A percentile compares a stretch with the other conserved stretches of the same genome.
Evolutionary conservation across 2,797 vertebrate species (phyloP).

Genomic region (Sebastes steindachneri): DNA sequence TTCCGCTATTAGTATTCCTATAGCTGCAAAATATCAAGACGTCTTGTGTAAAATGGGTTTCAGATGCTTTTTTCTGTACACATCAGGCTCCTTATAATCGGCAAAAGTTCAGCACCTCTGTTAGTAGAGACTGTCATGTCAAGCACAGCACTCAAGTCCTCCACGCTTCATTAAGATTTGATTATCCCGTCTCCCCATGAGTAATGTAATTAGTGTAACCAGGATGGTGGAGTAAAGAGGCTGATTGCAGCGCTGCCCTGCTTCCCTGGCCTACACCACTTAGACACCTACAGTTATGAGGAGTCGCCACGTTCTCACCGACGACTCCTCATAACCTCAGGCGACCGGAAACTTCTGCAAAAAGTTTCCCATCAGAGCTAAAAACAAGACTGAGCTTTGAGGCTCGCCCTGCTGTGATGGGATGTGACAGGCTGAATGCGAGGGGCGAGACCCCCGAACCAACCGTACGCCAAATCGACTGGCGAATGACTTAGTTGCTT

Average conservation of each 20-base stretch:
- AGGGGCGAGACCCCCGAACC: slow-evolving; percentile 16
- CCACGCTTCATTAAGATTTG: slow-evolving; percentile 68
- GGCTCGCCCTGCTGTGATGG: slow-evolving; percentile 37
- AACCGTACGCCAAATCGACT: slow-evolving; percentile 18
- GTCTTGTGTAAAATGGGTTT: not conserved
- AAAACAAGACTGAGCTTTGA: slow-evolving; percentile 36
- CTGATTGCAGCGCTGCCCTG: slow-evolving; percentile 23
- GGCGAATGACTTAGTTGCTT: slow-evolving; percentile 37
- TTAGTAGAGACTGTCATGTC: slow-evolving; percentile 28
- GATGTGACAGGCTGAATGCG: slow-evolving; percentile 49
- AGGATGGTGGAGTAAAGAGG: slow-evolving; percentile 31
- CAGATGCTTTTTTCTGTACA: not conserved
- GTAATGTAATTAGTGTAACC: slow-evolving; percentile 72
- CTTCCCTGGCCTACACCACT: not conserved
- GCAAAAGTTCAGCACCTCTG: slow-evolving; percentile 14
- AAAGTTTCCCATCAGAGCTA: slow-evolving; percentile 2
- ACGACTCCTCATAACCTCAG: slow-evolving; percentile 2
- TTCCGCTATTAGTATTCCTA: not conserved
- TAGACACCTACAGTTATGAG: slow-evolving; percentile 11
- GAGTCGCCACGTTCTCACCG: not conserved
- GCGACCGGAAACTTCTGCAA: slow-evolving; percentile 14
- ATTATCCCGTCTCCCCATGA: slow-evolving; percentile 67
- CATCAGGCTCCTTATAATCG: not conserved
- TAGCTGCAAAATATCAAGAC: not conserved
- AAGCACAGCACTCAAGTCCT: slow-evolving; percentile 35